phyloP scores from a whole-genome alignment of 2,888 invertebrate genomes.

The Ptychoptera contaminata region DNA sequence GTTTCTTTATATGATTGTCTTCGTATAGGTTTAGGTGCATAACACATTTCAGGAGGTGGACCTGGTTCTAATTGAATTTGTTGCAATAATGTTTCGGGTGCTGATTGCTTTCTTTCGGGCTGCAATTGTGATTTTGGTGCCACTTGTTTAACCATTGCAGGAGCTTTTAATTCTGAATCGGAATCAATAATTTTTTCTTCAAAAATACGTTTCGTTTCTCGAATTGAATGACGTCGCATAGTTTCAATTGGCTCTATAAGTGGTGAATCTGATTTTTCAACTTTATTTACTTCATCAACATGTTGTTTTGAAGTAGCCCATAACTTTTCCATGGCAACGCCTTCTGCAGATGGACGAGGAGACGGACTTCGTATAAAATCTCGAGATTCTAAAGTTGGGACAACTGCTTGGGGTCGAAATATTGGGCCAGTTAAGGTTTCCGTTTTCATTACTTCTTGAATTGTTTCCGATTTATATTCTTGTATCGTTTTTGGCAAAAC shows the following conservation, averaged over 20 bases:
- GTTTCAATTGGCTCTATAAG: conserved; percentile 22
- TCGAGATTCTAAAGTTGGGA: conserved; percentile 17
- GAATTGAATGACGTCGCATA: conserved; percentile 18
- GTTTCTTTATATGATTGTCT: conserved; percentile 40
- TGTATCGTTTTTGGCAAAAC: conserved; percentile 31
- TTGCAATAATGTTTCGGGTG: conserved; percentile 29
- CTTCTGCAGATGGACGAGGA: conserved; percentile 45
- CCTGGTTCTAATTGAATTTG: conserved; percentile 45
- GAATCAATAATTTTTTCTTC: conserved; percentile 15
- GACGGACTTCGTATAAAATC: conserved; percentile 29
- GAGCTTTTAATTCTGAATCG: conserved; percentile 30
- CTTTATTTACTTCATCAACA: not conserved
- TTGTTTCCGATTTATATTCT: conserved; percentile 10
- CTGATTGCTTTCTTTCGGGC: conserved; percentile 17
- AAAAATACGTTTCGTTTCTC: conserved; percentile 19
- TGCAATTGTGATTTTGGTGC: conserved; percentile 11
- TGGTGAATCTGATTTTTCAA: conserved; percentile 2
- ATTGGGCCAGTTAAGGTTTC: conserved; percentile 23
- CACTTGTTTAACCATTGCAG: conserved; percentile 28
- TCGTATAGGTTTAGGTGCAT: conserved; percentile 36
- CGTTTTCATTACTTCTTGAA: conserved; percentile 21
- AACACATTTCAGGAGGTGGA: conserved; percentile 50
- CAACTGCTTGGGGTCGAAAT: conserved; percentile 25
- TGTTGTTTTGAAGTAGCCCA: conserved; percentile 34
- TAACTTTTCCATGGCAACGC: conserved; percentile 48